phyloP scores from a whole-genome alignment of 2,113 vertebrate species.

The Marmota monax region DNA sequence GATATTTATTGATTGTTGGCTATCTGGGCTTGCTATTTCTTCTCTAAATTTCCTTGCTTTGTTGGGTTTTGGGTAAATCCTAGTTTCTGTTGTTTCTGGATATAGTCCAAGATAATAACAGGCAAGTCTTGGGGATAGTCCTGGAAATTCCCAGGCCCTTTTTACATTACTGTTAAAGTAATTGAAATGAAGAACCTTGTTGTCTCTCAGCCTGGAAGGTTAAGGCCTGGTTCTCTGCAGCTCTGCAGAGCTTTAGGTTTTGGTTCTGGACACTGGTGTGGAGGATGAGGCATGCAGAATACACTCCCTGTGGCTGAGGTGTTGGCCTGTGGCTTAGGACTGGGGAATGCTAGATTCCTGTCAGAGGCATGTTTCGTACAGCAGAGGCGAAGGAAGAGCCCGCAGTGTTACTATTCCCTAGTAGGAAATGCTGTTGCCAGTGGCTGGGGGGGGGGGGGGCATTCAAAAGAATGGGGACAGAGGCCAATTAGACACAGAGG shows the following conservation, averaged over 20 bases:
- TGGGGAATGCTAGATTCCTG: neutral
- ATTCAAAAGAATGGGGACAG: neutral
- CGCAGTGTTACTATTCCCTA: neutral
- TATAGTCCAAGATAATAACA: neutral
- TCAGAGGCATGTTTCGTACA: neutral
- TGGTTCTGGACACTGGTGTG: neutral
- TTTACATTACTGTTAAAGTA: conserved; percentile 51
- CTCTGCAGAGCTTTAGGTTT: neutral
- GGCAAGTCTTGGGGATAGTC: neutral
- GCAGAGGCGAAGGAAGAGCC: neutral
- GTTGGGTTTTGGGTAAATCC: conserved; percentile 9
- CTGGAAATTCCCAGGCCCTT: conserved; percentile 54
- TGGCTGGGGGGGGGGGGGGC: neutral
- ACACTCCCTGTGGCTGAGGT: no score
- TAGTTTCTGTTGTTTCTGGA: conserved; percentile 62
- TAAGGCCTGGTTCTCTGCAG: neutral
- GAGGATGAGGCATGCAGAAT: neutral
- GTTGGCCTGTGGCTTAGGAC: neutral
- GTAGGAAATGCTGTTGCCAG: neutral
- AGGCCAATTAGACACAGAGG: neutral
- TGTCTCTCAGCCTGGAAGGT: neutral
- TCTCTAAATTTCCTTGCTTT: neutral
- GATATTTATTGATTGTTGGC: neutral
- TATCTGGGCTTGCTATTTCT: neutral
- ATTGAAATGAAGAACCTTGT: conserved; percentile 48